Conservation (phyloP, 2,797 vertebrate species). For the Chlorospingus semifuscus region DNA sequence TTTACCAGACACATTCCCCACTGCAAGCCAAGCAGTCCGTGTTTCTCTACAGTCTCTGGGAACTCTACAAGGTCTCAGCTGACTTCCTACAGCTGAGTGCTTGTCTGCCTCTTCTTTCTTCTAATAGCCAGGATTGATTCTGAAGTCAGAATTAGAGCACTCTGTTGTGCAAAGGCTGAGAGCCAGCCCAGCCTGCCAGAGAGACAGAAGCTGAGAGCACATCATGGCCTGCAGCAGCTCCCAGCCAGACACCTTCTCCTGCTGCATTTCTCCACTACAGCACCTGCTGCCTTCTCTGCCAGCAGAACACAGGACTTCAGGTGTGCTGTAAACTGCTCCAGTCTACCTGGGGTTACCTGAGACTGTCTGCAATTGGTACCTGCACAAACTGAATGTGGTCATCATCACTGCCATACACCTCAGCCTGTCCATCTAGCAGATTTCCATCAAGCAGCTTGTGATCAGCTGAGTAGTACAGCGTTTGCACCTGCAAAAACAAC, state of each 20-base stretch:
- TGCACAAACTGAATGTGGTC: constrained; percentile 99
- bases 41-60: not conserved
- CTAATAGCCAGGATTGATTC: not conserved
- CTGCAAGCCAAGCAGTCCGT: not conserved
- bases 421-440: constrained; percentile 96
- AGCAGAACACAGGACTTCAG: constrained; percentile 27
- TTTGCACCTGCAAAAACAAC: constrained; percentile 99
- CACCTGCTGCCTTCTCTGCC: constrained; percentile 42
- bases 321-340: constrained; percentile 63
- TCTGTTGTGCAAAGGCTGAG: not conserved
- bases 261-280: not conserved
- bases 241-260: not conserved
- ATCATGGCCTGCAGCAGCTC: not conserved
- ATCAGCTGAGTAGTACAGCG: constrained; percentile 99
- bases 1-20: not conserved
- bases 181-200: not conserved
- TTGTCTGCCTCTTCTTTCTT: not conserved
- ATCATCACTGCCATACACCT: constrained; percentile 98
- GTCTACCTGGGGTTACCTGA: constrained; percentile 75
- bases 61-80: not conserved
- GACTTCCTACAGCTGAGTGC: not conserved
- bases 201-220: not conserved
- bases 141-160: not conserved
- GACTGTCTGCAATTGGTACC: constrained; percentile 86
- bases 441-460: constrained; percentile 99